Evolutionary conservation across 2,113 vertebrate species (phyloP), one percentile per base, ranked within the genome.

Genomic region (Polyodon spathula): DNA sequence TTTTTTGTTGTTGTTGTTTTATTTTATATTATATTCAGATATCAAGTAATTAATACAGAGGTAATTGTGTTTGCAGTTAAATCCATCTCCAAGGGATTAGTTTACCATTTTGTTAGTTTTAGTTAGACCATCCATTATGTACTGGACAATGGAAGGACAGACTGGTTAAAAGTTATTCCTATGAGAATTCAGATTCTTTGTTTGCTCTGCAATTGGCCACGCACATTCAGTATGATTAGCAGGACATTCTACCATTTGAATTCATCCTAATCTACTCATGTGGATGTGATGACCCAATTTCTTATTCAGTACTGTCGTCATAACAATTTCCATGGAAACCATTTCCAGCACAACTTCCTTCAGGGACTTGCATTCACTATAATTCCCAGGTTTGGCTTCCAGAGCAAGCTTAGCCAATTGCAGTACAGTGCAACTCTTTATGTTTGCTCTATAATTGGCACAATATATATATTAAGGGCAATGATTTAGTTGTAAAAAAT

Each of bases 241-340:
- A 51, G 10, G 12, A 12, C 43, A 60, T 60, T 42, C 64, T 48
- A 11, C 11, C 10, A 44, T 56, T 56, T 60, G 46, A 4, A 53
- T 48, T 54, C 52, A 7, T 8, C 58, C 38, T 50, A 55, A 66
- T 66, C 64, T 61, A 15, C 58, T 12, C 59, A 51, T 61, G 59
- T 61, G 52, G 54, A 27, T 46, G 27, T 10, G n/a, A 37, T 39
- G 15, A 41, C 7, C 42, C 43, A 59, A 43, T 38, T 60, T 40
- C 43, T 38, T 27, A 11, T 63, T 17, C 43, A 56, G 10, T 8
- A 17, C 12, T 53, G 60, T n/a, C n/a, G 37, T 44, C 1, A n/a
- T n/a, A 17, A 12, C 16, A 27, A 61, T 56, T 46, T 14, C 41
- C 58, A 50, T 56, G 59, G 44, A 61, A 52, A 66, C 54, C 52